These are phyloP conservation scores for Pavo muticus DNA, from an alignment of 2,113 vertebrate genomes.

Conservation along the genomic window DNA sequence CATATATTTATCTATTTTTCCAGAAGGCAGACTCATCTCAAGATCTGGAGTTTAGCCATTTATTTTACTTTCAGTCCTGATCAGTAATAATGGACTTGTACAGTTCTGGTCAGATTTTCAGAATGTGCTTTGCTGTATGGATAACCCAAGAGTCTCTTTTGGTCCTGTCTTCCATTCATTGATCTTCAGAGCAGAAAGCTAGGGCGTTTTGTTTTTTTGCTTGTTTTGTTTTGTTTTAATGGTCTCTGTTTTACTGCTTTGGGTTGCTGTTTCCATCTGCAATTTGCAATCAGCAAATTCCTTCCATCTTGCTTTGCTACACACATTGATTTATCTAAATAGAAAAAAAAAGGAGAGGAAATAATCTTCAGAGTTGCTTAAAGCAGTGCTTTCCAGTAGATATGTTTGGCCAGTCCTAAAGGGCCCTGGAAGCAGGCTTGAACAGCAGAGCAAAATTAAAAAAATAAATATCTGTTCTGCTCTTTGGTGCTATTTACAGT, in stretches of 20 bases:
- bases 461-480: background rate
- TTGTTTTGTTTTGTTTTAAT: background rate
- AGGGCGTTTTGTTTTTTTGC: too few relatives aligned
- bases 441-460: background rate
- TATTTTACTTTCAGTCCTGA: background rate
- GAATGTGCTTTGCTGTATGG: background rate
- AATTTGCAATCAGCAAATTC: background rate
- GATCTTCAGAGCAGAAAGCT: background rate
- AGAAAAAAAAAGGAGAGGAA: slow-evolving; percentile 17
- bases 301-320: background rate
- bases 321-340: background rate
- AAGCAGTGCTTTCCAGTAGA: background rate
- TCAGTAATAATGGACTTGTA: background rate
- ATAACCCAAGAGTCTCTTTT: background rate
- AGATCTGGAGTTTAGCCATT: background rate
- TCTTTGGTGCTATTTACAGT: background rate
- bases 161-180: background rate
- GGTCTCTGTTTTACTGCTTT: background rate
- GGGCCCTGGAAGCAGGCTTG: background rate
- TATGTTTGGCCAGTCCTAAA: background rate
- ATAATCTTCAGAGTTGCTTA: background rate
- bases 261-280: background rate
- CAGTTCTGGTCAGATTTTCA: background rate
- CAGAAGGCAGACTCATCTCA: background rate
- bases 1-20: background rate